A percentile compares a stretch with the other conserved stretches of the same genome.
Evolutionary conservation across 2,888 invertebrate species (phyloP).

Genomic region (Lumbricus terrestris): DNA sequence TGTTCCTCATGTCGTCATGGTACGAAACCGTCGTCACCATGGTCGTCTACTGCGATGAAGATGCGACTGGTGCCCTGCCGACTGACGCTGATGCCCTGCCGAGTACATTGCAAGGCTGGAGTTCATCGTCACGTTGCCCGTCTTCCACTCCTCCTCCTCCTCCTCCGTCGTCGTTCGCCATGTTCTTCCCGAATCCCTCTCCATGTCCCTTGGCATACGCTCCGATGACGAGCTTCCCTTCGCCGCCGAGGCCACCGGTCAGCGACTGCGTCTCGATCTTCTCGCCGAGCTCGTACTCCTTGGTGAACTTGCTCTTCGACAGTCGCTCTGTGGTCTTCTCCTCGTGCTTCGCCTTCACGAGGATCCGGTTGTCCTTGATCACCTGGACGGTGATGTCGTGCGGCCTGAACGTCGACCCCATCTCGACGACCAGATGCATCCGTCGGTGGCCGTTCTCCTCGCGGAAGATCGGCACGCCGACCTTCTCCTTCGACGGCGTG

Average conservation of each 20-base stretch:
- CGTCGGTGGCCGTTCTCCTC: slow-evolving; percentile 26
- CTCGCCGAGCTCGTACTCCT: slow-evolving; percentile 41
- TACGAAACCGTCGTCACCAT: background rate
- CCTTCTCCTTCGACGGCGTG: slow-evolving; percentile 35
- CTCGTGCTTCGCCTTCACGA: slow-evolving; percentile 43
- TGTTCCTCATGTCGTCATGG: background rate
- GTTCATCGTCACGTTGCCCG: background rate
- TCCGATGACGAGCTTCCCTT: slow-evolving; percentile 39
- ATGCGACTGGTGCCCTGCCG: slow-evolving; percentile 32
- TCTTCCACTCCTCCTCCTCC: slow-evolving; percentile 21
- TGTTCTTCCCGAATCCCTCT: slow-evolving; percentile 25
- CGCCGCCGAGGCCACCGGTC: slow-evolving; percentile 35
- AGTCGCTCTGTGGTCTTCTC: slow-evolving; percentile 39
- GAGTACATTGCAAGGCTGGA: slow-evolving; percentile 37
- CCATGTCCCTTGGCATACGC: slow-evolving; percentile 40
- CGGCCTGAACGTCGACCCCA: slow-evolving; percentile 30
- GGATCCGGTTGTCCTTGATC: slow-evolving; percentile 41
- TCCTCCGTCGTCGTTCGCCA: slow-evolving; percentile 27
- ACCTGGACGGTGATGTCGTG: slow-evolving; percentile 38
- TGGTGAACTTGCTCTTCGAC: slow-evolving; percentile 39
- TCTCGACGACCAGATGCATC: slow-evolving; percentile 32
- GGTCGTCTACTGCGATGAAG: background rate
- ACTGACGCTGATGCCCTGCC: slow-evolving; percentile 36
- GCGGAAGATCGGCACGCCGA: slow-evolving; percentile 32
- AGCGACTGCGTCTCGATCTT: slow-evolving; percentile 40